Evolutionary conservation across 2,888 invertebrate species (phyloP), one percentile per base, ranked within the genome.

Genomic region (Argynnis bischoffii): DNA sequence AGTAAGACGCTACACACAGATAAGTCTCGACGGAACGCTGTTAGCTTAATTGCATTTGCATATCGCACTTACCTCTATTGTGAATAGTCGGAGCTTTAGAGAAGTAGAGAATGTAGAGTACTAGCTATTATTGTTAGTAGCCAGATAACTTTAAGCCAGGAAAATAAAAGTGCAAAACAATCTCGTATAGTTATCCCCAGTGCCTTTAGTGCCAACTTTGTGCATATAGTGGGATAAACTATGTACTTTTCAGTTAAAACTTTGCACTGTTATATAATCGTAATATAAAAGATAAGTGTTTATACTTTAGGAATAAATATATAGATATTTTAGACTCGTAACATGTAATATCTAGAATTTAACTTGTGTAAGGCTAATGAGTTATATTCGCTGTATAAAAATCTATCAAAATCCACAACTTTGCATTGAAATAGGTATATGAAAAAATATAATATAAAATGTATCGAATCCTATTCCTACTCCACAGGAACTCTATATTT

Each of bases 31-130:
- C 73, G 68, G 78, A 81, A 82, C 77, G 82, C 80, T 87, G 86
- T 90, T 88, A 83, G 80, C 79, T 82, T 75, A 90, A 90, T 90
- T 91, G 85, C 90, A 92, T 91, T 91, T 90, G 87, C 91, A 90
- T 90, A 87, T 82, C 80, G 69, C 71, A 63, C 54, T 64, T 57
- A 66, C 67, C 67, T 65, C 67, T 63, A 64, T 64, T 69, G 78
- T 73, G 63, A 64, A 67, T 72, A 67, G 59, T 70, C 47, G 47
- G 63, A 74, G 69, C 59, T 67, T 53, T 71, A 67, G 75, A 74
- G 76, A 76, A 74, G 59, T 63, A 65, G 47, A 63, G 54, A 70
- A 67, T 64, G 70, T 70, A 68, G 74, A 75, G 65, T 71, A 67
- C 70, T 66, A 61, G 73, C 74, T 78, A 78, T 77, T 72, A 78